Conservation (phyloP, 64 coral and sea anemone genomes). For the Acropora tenuis region DNA sequence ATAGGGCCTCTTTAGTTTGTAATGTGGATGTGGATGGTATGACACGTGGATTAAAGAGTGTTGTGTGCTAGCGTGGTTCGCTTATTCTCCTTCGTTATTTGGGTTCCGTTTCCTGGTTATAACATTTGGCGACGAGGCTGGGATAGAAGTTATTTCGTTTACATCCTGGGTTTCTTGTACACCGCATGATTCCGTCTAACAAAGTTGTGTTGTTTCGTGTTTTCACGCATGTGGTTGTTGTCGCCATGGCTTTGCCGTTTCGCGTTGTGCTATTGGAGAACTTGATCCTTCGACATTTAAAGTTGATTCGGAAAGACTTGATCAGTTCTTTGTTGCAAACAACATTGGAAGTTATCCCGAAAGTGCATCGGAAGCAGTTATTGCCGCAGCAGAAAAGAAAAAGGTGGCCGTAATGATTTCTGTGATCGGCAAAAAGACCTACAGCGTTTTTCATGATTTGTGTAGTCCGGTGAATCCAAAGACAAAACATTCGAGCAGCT, state of each 20-base stretch:
- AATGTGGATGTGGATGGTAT: too few relatives aligned
- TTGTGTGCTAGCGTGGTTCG: too few relatives aligned
- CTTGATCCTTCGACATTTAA: slow-evolving; percentile 55
- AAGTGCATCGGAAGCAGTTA: slow-evolving; percentile 29
- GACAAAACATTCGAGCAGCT: slow-evolving; percentile 52
- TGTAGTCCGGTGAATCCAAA: slow-evolving; percentile 62
- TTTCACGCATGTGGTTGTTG: neutral
- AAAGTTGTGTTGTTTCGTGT: neutral
- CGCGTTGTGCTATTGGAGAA: slow-evolving; percentile 52
- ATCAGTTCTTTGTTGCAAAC: slow-evolving; percentile 56
- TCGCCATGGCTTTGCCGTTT: slow-evolving; percentile 18
- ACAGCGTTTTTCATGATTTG: slow-evolving; percentile 44
- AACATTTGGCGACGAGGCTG: slow-evolving; percentile 66
- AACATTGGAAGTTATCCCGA: neutral
- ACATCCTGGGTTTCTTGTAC: neutral
- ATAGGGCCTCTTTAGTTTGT: too few relatives aligned
- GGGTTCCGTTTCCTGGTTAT: neutral
- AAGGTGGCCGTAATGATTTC: slow-evolving; percentile 80
- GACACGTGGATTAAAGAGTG: too few relatives aligned
- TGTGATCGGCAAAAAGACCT: slow-evolving; percentile 63
- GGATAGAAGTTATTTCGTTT: slow-evolving; percentile 6
- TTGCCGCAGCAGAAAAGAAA: slow-evolving; percentile 10
- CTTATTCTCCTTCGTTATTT: too few relatives aligned
- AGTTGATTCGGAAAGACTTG: slow-evolving; percentile 60
- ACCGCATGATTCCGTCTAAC: neutral